A percentile compares a stretch with the other conserved stretches of the same genome.
Evolutionary conservation across 2,113 vertebrate genomes (phyloP).

Genomic region (Cyprinodon variegatus): DNA sequence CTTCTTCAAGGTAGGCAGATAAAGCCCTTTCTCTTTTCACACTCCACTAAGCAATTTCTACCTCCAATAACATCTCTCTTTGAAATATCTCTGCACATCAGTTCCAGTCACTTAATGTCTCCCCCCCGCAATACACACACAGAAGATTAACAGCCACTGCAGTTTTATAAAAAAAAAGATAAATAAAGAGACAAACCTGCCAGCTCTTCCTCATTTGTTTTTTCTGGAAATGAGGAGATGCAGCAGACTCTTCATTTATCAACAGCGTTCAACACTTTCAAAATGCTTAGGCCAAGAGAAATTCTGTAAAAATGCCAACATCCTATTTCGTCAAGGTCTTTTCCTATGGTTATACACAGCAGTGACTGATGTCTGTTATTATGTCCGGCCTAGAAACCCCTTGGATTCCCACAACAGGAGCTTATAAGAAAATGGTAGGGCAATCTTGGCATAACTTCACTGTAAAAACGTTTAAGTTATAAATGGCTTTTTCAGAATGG

Average conservation of each 20-base stretch:
- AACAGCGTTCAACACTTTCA: conserved; percentile 31
- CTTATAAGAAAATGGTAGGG: conserved; percentile 1
- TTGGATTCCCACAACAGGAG: conserved; percentile 14
- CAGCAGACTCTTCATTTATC: background rate
- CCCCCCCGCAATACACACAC: background rate
- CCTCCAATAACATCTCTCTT: conserved; percentile 19
- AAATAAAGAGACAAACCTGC: conserved; percentile 24
- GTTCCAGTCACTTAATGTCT: conserved; percentile 40
- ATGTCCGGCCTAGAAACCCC: conserved; percentile 15
- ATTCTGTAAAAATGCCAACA: conserved; percentile 46
- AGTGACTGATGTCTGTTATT: conserved; percentile 41
- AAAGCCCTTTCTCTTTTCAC: conserved; percentile 23
- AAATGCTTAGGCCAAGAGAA: conserved; percentile 40
- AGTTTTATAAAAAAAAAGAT: background rate
- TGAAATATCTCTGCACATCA: conserved; percentile 37
- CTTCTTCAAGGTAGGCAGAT: conserved; percentile 38
- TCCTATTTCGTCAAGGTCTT: conserved; percentile 35
- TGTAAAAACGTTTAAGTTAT: conserved; percentile 34
- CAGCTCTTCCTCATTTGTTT: background rate
- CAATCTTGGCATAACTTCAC: conserved; percentile 30
- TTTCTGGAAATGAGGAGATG: conserved; percentile 19
- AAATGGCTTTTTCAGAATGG: conserved; percentile 24
- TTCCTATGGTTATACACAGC: conserved; percentile 36
- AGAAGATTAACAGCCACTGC: background rate
- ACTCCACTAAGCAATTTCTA: conserved; percentile 45